Percentiles rank a stretch among this genome's conserved stretches.
Conservation (phyloP, 2,113 vertebrate genomes). For the Scomber scombrus region DNA sequence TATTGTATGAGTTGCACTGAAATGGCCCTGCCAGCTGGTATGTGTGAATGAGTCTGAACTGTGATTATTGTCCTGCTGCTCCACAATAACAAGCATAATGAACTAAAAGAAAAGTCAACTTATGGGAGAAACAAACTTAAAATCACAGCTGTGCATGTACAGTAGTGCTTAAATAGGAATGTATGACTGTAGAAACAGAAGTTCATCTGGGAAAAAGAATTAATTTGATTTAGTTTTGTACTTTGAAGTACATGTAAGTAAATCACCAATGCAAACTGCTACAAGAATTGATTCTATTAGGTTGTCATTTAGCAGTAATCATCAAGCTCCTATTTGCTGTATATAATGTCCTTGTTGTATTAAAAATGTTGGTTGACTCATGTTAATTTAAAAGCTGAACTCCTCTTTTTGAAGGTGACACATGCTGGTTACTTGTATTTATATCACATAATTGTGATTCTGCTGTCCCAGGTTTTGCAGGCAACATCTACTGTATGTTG, state of each 20-base stretch:
- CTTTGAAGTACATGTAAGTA: background rate
- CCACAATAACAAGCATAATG: slow-evolving; percentile 45
- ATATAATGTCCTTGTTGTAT: background rate
- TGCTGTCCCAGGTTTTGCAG: slow-evolving; percentile 6
- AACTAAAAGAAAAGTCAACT: slow-evolving; percentile 36
- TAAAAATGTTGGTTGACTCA: background rate
- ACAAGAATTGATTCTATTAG: background rate
- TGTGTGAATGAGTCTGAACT: slow-evolving; percentile 33
- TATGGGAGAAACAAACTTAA: slow-evolving; percentile 23
- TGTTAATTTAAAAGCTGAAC: background rate
- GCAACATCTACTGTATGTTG: background rate
- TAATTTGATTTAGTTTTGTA: background rate
- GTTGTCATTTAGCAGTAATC: background rate
- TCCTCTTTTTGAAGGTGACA: background rate
- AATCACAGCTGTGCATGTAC: background rate
- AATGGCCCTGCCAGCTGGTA: slow-evolving; percentile 53
- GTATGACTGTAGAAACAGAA: background rate
- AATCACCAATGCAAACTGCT: background rate
- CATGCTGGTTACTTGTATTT: background rate
- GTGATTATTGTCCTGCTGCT: slow-evolving; percentile 55
- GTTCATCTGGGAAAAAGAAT: slow-evolving; percentile 2
- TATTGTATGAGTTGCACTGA: slow-evolving; percentile 27
- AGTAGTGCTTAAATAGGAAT: background rate
- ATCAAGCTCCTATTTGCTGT: background rate
- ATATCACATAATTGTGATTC: background rate